Evolutionary conservation across 2,113 vertebrate species (phyloP).

Genomic region (Odontesthes bonariensis): DNA sequence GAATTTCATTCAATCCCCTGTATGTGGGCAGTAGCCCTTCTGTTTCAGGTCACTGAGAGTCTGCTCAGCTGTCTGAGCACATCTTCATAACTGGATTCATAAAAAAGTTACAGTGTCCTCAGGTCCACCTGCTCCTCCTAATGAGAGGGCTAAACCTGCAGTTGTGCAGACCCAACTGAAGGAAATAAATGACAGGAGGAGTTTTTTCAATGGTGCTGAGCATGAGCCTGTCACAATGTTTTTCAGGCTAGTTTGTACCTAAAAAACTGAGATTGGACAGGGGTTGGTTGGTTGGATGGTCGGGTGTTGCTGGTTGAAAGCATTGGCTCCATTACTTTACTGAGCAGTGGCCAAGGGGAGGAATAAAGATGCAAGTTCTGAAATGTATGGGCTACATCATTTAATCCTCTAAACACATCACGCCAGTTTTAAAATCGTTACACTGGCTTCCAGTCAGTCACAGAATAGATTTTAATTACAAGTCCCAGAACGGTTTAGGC

Average conservation of each 20-base stretch:
- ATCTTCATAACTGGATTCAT: slow-evolving; percentile 52
- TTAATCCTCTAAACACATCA: too few relatives aligned
- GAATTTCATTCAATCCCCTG: slow-evolving; percentile 11
- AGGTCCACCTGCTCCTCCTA: slow-evolving; percentile 45
- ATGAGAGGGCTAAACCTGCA: slow-evolving; percentile 28
- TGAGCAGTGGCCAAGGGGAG: too few relatives aligned
- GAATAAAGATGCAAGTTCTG: neutral
- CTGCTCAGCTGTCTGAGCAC: slow-evolving; percentile 46
- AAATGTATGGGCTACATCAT: neutral
- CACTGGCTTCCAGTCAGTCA: too few relatives aligned
- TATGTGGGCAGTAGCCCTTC: slow-evolving; percentile 17
- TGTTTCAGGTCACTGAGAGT: slow-evolving; percentile 29
- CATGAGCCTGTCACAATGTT: neutral
- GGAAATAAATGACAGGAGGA: neutral
- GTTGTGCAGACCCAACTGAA: slow-evolving; percentile 15
- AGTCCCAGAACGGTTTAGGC: too few relatives aligned
- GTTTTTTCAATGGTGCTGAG: neutral
- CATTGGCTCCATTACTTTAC: neutral
- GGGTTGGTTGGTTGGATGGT: too few relatives aligned
- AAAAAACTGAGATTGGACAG: too few relatives aligned
- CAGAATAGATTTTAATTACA: too few relatives aligned
- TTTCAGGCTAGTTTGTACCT: too few relatives aligned
- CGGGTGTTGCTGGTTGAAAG: neutral
- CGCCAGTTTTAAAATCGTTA: too few relatives aligned
- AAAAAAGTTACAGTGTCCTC: slow-evolving; percentile 32